These are phyloP conservation scores for Avahi laniger DNA, from an alignment of 2,797 vertebrate genomes.

Conservation along the genomic window DNA sequence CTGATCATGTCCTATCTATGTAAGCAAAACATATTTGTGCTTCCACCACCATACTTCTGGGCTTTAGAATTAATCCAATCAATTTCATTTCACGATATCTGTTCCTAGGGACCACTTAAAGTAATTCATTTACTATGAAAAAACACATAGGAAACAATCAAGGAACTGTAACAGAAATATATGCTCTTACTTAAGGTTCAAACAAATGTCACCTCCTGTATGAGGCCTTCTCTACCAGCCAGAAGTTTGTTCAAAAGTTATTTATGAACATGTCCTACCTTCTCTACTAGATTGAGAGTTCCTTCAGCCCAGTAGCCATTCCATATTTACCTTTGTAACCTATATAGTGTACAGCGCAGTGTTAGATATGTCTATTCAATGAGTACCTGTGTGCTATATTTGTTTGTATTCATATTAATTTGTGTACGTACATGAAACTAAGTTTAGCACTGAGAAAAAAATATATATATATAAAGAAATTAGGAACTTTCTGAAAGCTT, in stretches of 20 bases:
- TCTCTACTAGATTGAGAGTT: not conserved
- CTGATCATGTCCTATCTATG: not conserved
- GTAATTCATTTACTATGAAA: slow-evolving; percentile 15
- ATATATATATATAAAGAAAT: not conserved
- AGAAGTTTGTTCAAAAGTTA: slow-evolving; percentile 27
- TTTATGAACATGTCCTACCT: not conserved
- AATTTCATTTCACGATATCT: not conserved
- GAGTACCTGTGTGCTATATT: not conserved
- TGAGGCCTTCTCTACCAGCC: not conserved
- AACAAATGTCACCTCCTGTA: slow-evolving; percentile 14
- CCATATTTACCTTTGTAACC: not conserved
- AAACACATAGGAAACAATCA: not conserved
- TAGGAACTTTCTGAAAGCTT: slow-evolving; percentile 26
- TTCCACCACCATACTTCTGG: not conserved
- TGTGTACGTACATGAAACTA: not conserved
- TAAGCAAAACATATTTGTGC: not conserved
- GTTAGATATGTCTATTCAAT: not conserved
- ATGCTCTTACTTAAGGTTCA: not conserved
- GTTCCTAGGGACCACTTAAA: not conserved
- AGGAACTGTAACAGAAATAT: not conserved
- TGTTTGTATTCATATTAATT: not conserved
- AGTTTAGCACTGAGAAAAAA: not conserved
- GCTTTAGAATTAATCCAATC: not conserved
- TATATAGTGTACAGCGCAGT: not conserved
- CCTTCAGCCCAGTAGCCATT: not conserved